phyloP scores from a whole-genome alignment of 2,888 invertebrate genomes.

The Plusia festucae region DNA sequence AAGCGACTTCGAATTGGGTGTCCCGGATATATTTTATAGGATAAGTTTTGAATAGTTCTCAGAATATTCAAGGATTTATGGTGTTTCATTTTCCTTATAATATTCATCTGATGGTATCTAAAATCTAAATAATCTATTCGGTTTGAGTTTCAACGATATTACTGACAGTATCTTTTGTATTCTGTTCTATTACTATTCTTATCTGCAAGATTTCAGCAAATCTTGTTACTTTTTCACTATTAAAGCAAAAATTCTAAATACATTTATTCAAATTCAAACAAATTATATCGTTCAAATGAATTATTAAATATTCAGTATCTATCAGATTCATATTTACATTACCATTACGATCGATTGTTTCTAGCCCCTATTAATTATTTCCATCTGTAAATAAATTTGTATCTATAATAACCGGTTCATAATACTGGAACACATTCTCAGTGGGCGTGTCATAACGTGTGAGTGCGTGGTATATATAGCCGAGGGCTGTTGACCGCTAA shows the following conservation, averaged over 20 bases:
- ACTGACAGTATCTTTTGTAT: constrained; percentile 7
- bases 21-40: constrained; percentile 64
- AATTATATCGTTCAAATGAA: too few species aligned
- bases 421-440: constrained; percentile 2
- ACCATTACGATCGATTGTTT: neutral
- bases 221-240: neutral
- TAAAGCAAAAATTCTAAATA: too few species aligned
- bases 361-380: neutral
- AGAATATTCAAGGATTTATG: constrained; percentile 40
- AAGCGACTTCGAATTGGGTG: constrained; percentile 46
- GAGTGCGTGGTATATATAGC: constrained; percentile 38
- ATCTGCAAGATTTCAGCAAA: neutral
- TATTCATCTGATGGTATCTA: constrained; percentile 30
- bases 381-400: neutral
- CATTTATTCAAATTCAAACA: too few species aligned
- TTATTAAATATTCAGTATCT: too few species aligned
- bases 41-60: constrained; percentile 60
- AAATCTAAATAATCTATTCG: constrained; percentile 20
- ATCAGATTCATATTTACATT: too few species aligned
- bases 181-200: neutral
- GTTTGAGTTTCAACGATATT: constrained; percentile 5
- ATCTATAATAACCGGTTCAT: constrained; percentile 7
- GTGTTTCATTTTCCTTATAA: constrained; percentile 42
- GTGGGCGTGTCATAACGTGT: constrained; percentile 14
- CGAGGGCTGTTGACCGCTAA: constrained; percentile 10